phyloP scores from a whole-genome alignment of 2,797 vertebrate genomes.

The Enteromius mattozi region DNA sequence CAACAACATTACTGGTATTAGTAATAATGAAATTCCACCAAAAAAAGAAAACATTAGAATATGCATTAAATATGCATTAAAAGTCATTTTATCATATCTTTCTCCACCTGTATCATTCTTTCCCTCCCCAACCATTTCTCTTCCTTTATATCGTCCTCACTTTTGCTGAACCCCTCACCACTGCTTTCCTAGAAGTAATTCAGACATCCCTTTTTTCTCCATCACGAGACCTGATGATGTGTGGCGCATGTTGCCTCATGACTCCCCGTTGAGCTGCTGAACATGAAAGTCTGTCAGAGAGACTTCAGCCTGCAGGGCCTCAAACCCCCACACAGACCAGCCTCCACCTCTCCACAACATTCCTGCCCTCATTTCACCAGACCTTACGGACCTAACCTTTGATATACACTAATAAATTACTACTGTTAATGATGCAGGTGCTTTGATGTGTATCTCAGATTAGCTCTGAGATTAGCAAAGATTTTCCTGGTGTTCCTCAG shows the following conservation, averaged over 20 bases:
- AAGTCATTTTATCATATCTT: no score
- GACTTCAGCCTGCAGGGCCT: slow-evolving; percentile 13
- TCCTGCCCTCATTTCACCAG: neutral
- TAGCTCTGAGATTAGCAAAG: neutral
- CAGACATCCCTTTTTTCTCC: slow-evolving; percentile 5
- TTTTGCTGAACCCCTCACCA: neutral
- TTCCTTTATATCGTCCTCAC: neutral
- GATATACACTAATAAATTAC: neutral
- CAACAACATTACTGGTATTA: neutral
- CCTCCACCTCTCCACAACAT: slow-evolving; percentile 14
- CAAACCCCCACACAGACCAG: slow-evolving; percentile 19
- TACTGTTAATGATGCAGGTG: neutral
- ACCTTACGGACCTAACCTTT: neutral
- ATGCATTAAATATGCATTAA: neutral
- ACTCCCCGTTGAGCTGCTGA: slow-evolving; percentile 22
- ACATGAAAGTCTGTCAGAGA: slow-evolving; percentile 41
- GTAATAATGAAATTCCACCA: neutral
- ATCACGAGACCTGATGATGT: slow-evolving; percentile 41
- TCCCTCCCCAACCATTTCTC: neutral
- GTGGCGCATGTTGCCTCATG: slow-evolving; percentile 44
- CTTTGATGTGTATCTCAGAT: neutral
- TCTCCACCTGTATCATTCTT: neutral
- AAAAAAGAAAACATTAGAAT: neutral
- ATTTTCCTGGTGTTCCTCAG: neutral
- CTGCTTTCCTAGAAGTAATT: slow-evolving; percentile 13